Evolutionary conservation across 2,113 vertebrate species (phyloP).

Genomic region (Albula glossodonta): DNA sequence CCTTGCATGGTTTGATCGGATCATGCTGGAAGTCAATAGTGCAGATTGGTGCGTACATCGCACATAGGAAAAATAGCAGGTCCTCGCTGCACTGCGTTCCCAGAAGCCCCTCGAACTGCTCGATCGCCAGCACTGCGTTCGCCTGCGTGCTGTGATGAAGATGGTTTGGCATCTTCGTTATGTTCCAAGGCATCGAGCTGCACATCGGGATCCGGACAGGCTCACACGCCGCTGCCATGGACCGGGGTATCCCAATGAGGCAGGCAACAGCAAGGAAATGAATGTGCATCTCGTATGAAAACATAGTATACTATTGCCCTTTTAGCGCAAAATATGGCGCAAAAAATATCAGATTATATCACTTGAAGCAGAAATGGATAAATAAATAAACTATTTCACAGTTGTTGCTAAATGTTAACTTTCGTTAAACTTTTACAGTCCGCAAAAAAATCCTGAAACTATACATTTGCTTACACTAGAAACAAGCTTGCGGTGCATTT

Average conservation of each 20-base stretch:
- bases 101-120: slow-evolving; percentile 94
- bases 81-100: slow-evolving; percentile 89
- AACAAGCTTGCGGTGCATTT: slow-evolving; percentile 24
- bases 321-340: neutral
- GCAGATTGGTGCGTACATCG: slow-evolving; percentile 98
- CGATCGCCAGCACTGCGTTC: slow-evolving; percentile 95
- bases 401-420: neutral
- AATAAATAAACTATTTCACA: neutral
- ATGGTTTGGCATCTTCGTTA: slow-evolving; percentile 99
- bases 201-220: slow-evolving; percentile 92
- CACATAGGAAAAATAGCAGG: slow-evolving; percentile 93
- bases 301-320: slow-evolving; percentile 43
- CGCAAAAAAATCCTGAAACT: slow-evolving; percentile 14
- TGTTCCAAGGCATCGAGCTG: slow-evolving; percentile 93
- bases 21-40: slow-evolving; percentile 97
- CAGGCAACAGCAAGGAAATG: slow-evolving; percentile 63
- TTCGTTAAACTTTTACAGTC: neutral
- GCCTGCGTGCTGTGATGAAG: slow-evolving; percentile 99
- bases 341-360: neutral
- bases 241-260: slow-evolving; percentile 59
- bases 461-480: slow-evolving; percentile 8
- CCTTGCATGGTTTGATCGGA: slow-evolving; percentile 96
- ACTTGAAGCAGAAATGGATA: neutral
- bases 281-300: slow-evolving; percentile 53
- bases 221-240: slow-evolving; percentile 80